Percentiles rank a stretch among this genome's conserved stretches.
Conservation (phyloP, 2,113 vertebrate genomes). For the Rhea pennata region DNA sequence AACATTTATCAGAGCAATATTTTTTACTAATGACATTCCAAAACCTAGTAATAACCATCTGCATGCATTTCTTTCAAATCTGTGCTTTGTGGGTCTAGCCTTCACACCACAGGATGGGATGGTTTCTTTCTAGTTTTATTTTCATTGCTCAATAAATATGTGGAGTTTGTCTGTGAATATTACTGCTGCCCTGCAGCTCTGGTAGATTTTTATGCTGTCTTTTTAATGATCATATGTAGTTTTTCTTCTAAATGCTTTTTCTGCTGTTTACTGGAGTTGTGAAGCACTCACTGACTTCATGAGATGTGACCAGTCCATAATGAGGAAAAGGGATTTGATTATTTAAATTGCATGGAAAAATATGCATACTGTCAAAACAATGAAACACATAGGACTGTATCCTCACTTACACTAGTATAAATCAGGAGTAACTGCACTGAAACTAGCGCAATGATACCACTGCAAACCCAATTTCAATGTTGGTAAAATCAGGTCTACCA, state of each 20-base stretch:
- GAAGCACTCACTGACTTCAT: conserved; percentile 32
- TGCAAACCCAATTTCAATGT: conserved; percentile 1
- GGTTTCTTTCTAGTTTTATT: conserved; percentile 61
- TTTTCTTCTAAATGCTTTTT: conserved; percentile 29
- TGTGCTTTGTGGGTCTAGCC: conserved; percentile 46
- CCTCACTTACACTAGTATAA: not conserved
- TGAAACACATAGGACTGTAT: not conserved
- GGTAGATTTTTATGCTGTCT: conserved; percentile 1
- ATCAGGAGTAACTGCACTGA: not conserved
- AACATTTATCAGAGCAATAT: not conserved
- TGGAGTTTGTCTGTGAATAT: not conserved
- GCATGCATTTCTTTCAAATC: conserved; percentile 38
- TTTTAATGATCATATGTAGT: conserved; percentile 32
- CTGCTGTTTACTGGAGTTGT: conserved; percentile 16
- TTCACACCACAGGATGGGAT: conserved; percentile 42
- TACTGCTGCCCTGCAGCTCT: conserved; percentile 24
- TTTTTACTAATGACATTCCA: conserved; percentile 43
- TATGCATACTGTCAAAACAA: conserved; percentile 32
- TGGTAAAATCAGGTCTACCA: not conserved
- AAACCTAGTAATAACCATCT: not conserved
- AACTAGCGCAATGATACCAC: not conserved
- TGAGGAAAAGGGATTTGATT: not conserved
- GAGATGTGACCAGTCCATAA: conserved; percentile 1
- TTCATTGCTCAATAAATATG: conserved; percentile 53
- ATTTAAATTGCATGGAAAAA: conserved; percentile 55